These are phyloP conservation scores for Eubasilissa regina DNA, from an alignment of 1,140 invertebrate species.

Conservation along the genomic window DNA sequence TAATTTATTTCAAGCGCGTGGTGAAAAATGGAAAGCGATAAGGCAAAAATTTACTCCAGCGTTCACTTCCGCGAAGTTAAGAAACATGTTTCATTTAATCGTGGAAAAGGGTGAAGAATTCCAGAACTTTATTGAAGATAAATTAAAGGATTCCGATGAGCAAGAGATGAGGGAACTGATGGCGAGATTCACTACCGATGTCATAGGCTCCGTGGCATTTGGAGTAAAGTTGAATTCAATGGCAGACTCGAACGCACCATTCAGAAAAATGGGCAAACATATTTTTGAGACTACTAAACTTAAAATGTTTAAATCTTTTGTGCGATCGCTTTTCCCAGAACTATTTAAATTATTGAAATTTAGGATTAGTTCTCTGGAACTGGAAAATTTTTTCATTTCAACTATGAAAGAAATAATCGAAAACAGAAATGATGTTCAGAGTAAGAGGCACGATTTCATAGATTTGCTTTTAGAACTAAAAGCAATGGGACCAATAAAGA, in stretches of 20 bases:
- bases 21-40: slow-evolving; percentile 70
- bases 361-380: slow-evolving; percentile 48
- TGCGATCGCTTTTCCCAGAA: slow-evolving; percentile 8
- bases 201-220: slow-evolving; percentile 75
- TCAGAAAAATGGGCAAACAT: slow-evolving; percentile 64
- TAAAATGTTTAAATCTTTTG: slow-evolving; percentile 9
- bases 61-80: slow-evolving; percentile 67
- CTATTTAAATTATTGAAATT: slow-evolving; percentile 45
- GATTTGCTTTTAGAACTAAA: slow-evolving; percentile 60
- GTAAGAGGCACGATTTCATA: slow-evolving; percentile 61
- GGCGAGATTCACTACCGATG: slow-evolving; percentile 74
- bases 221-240: slow-evolving; percentile 71
- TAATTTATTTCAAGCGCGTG: slow-evolving; percentile 60
- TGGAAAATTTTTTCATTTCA: slow-evolving; percentile 68
- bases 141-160: slow-evolving; percentile 1
- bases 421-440: slow-evolving; percentile 67
- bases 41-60: slow-evolving; percentile 64
- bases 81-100: slow-evolving; percentile 66
- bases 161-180: slow-evolving; percentile 66
- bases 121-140: slow-evolving; percentile 57
- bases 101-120: slow-evolving; percentile 62
- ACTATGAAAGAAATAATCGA: slow-evolving; percentile 67
- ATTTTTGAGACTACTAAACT: slow-evolving; percentile 50
- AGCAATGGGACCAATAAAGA: neutral
- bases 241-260: slow-evolving; percentile 67